Evolutionary conservation across 2,888 invertebrate species (phyloP), one percentile per base, ranked within the genome.

Genomic region (Caenorhabditis sulstoni): DNA sequence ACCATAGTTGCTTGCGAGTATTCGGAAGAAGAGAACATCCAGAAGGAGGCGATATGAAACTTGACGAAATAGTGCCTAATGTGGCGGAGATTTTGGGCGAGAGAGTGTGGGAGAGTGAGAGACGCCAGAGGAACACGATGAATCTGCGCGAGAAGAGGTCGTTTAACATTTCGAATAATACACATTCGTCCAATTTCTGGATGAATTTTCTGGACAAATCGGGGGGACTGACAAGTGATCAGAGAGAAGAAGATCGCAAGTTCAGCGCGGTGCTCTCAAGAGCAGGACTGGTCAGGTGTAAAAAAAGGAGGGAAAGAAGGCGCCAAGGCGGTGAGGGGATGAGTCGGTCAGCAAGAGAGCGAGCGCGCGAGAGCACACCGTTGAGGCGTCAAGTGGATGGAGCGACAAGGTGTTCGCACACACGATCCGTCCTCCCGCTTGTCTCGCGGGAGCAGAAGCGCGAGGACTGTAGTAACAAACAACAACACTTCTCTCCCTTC

Each of bases 161-260:
- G 67, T 75, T 75, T 55, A 75, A 67, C 75, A 67, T 67, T 75
- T 67, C 71, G 71, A 71, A 71, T 71, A 64, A 55, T 74, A 74
- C 65, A 65, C 53, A 66, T 59, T 73, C 57, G 45, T 37, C 39
- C 47, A 18, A 23, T 52, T 73, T 58, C 64, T 57, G 50, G 47
- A 29, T 39, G 41, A 41, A 65, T 7, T 45, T 65, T 58, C 22
- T 45, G 59, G 18, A 3, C 37, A 64, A 44, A 58, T n/a, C 49
- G 16, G 29, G 22, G 44, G 50, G 55, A 50, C 11, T 11, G 37
- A 9, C n/a, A 35, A 58, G 61, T 41, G 41, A 53, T 20, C 35
- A 12, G 52, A 65, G 9, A 44, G 1, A 12, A 18, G 57, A 57
- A 50, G 64, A 73, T 73, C 58, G 64, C 39, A 73, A 58, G 62